Evolutionary conservation across 2,113 vertebrate genomes (phyloP).

Genomic region (Accipiter virgatus): DNA sequence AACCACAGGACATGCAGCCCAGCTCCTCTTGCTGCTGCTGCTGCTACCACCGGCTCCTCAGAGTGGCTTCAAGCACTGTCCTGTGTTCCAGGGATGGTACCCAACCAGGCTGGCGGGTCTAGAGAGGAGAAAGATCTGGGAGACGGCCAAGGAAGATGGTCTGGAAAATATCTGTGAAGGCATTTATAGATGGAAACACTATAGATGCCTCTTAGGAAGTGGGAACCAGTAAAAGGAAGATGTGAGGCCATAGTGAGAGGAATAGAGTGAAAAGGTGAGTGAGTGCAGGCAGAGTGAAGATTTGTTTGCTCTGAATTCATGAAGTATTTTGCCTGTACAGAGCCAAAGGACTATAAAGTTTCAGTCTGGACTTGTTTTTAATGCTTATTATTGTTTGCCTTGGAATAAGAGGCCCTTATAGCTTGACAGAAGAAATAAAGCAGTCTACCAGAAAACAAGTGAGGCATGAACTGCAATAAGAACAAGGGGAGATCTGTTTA

Average conservation of each 20-base stretch:
- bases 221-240: not conserved
- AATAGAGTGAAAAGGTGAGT: not conserved
- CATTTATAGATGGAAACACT: not conserved
- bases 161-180: not conserved
- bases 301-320: not conserved
- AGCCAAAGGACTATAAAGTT: not conserved
- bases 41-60: not conserved
- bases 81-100: not conserved
- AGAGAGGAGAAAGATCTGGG: not conserved
- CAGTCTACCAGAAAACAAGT: not conserved
- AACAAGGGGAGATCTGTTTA: conserved; percentile 30
- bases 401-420: not conserved
- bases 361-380: not conserved
- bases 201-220: not conserved
- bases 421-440: conserved; percentile 12
- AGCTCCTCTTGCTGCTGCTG: not conserved
- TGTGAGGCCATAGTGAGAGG: not conserved
- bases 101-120: not conserved
- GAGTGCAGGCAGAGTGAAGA: not conserved
- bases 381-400: not conserved
- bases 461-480: not conserved
- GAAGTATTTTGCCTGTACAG: not conserved
- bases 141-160: not conserved
- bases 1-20: not conserved
- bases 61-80: not conserved